Percentiles rank a stretch among this genome's conserved stretches.
Evolutionary conservation across 2,113 vertebrate genomes (phyloP).

Genomic region (Pygoscelis adeliae): DNA sequence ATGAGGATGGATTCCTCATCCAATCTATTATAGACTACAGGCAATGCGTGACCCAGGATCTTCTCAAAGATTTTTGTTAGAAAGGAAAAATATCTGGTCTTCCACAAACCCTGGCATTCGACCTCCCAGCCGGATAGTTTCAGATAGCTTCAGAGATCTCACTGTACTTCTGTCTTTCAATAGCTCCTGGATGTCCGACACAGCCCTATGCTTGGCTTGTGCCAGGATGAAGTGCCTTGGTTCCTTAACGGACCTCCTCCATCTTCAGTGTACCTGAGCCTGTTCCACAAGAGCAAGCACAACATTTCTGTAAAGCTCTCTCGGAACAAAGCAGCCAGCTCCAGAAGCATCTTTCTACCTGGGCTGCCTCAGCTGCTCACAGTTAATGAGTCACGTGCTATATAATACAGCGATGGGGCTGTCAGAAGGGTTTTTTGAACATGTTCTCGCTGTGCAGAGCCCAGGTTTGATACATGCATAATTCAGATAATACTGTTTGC

Average conservation of each 20-base stretch:
- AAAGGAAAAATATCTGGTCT: neutral
- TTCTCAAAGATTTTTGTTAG: neutral
- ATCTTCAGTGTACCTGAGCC: neutral
- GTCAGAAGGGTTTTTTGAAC: neutral
- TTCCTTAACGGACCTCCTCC: neutral
- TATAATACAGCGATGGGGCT: neutral
- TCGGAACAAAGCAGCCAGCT: neutral
- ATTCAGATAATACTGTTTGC: neutral
- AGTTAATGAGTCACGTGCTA: neutral
- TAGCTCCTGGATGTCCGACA: neutral
- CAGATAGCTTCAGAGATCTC: neutral
- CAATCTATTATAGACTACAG: neutral
- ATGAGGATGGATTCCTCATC: neutral
- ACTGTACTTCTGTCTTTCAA: neutral
- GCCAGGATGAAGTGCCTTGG: neutral
- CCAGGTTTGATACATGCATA: neutral
- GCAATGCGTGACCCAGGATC: neutral
- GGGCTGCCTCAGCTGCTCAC: neutral
- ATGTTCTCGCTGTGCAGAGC: fast-evolving
- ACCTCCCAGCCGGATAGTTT: neutral
- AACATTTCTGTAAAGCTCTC: neutral
- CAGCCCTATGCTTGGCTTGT: fast-evolving
- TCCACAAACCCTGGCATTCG: neutral
- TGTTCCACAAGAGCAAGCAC: neutral
- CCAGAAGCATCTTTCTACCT: neutral